These are phyloP conservation scores for Perodicticus potto DNA, from an alignment of 2,797 vertebrate genomes.

Conservation along the genomic window DNA sequence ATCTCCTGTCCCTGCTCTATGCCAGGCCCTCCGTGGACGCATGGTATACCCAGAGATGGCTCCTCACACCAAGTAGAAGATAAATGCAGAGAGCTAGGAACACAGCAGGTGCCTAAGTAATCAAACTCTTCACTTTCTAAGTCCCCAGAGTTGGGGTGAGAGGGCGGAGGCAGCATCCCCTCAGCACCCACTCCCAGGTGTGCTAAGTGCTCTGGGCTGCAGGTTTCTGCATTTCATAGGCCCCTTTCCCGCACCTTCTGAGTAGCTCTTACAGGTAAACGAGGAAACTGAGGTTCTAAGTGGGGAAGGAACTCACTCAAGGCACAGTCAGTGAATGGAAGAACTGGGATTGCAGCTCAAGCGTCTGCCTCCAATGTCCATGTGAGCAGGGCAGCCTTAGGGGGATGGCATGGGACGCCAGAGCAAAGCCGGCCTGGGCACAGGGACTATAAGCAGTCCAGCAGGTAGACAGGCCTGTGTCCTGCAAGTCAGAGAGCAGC, in stretches of 20 bases:
- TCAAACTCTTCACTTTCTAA: too few relatives aligned
- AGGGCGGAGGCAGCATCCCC: background rate
- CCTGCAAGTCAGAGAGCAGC: background rate
- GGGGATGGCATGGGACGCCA: background rate
- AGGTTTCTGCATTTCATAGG: too few relatives aligned
- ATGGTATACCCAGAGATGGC: accelerated
- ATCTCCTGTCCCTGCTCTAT: accelerated
- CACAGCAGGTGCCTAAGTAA: too few relatives aligned
- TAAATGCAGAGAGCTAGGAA: background rate
- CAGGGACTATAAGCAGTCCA: background rate
- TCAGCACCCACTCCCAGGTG: background rate
- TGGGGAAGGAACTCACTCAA: background rate
- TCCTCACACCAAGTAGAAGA: background rate
- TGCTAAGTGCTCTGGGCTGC: too few relatives aligned
- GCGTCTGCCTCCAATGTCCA: background rate
- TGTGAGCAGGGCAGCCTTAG: background rate
- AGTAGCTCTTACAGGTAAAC: background rate
- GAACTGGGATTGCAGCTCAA: background rate
- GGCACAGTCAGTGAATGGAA: accelerated
- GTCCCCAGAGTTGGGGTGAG: too few relatives aligned
- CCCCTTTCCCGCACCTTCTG: background rate
- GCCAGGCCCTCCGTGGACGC: background rate
- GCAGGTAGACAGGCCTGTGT: accelerated
- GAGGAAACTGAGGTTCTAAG: background rate
- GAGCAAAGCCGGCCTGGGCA: background rate